Evolutionary conservation across 2,113 vertebrate genomes (phyloP), one percentile per base, ranked within the genome.

Genomic region (Mustela lutreola): DNA sequence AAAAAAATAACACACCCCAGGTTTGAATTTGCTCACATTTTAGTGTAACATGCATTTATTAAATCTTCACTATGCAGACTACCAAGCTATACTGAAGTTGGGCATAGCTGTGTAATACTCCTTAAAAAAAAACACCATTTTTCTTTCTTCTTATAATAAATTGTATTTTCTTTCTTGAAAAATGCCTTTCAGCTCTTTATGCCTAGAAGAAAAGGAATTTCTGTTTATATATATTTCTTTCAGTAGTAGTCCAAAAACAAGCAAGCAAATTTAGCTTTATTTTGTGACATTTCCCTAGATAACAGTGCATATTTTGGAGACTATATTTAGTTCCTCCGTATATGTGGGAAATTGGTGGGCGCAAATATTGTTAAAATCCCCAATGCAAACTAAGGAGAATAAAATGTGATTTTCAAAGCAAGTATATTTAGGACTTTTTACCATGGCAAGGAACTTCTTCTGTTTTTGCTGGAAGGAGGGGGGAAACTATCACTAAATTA

Each of bases 341-440:
- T 45, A 60, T 33, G 56, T 31, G 80, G n/a, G 53, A 91, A 97
- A 94, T 76, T 11, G 6, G 6, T 50, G 14, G 24, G 71, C 28
- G 21, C 15, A 86, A 48, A 81, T 90, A 36, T 62, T 91, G 11
- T 91, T 76, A 87, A 70, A 82, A 94, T 94, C 42, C n/a, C 15
- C 50, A 70, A 0, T 56, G 42, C 15, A 80, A 71, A 58, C 5
- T 39, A 67, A 85, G 22, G 39, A 12, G 79, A 91, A 81, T 48
- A 67, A 94, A 58, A 12, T 50, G 14, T 58, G 22, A 58, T 78
- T 6, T 82, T 86, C 53, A 65, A 91, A 70, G 22, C 9, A 48
- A 81, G 75, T 82, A 33, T 82, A 56, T 45, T 53, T 76, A 62
- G 12, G 42, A 31, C 16, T 39, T 76, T 81, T 93, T 50, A 10